Conservation (phyloP, 2,888 invertebrate species). For the Drosophila affinis region DNA sequence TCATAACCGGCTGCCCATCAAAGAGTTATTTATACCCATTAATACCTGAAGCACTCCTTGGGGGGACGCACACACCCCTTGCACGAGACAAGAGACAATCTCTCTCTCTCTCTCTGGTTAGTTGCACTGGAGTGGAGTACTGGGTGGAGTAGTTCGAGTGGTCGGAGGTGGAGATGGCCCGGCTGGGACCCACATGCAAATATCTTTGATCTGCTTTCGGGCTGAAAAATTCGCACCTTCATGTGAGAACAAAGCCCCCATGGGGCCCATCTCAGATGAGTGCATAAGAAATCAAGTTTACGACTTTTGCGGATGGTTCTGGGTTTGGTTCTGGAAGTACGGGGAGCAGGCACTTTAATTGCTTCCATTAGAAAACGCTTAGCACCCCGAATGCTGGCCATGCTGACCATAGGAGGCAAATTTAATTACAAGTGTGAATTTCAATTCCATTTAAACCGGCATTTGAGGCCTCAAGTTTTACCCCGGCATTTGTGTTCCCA, state of each 20-base stretch:
- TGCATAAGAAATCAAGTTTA: slow-evolving; percentile 46
- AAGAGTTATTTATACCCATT: slow-evolving; percentile 44
- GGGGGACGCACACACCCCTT: not conserved
- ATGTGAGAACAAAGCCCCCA: slow-evolving; percentile 51
- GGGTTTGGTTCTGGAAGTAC: not conserved
- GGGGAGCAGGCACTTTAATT: slow-evolving; percentile 58
- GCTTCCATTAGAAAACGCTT: slow-evolving; percentile 73
- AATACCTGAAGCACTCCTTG: slow-evolving; percentile 41
- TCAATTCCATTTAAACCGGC: slow-evolving; percentile 24
- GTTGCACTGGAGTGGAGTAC: not conserved
- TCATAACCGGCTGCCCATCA: slow-evolving; percentile 60
- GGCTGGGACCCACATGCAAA: slow-evolving; percentile 59
- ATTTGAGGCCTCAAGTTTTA: slow-evolving; percentile 1
- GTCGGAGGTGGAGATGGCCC: slow-evolving; percentile 11
- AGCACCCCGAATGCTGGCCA: slow-evolving; percentile 43
- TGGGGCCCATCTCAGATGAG: slow-evolving; percentile 13
- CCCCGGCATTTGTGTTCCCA: slow-evolving; percentile 11
- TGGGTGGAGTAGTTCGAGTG: slow-evolving; percentile 17
- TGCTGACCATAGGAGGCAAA: slow-evolving; percentile 32
- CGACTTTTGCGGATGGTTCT: slow-evolving; percentile 10
- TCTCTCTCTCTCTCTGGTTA: not conserved
- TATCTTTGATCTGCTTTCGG: slow-evolving; percentile 71
- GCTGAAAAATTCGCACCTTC: slow-evolving; percentile 70
- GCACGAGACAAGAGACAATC: slow-evolving; percentile 5
- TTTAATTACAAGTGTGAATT: slow-evolving; percentile 36